Evolutionary conservation across 2,888 invertebrate genomes (phyloP).

Genomic region (Piscicola geometra): DNA sequence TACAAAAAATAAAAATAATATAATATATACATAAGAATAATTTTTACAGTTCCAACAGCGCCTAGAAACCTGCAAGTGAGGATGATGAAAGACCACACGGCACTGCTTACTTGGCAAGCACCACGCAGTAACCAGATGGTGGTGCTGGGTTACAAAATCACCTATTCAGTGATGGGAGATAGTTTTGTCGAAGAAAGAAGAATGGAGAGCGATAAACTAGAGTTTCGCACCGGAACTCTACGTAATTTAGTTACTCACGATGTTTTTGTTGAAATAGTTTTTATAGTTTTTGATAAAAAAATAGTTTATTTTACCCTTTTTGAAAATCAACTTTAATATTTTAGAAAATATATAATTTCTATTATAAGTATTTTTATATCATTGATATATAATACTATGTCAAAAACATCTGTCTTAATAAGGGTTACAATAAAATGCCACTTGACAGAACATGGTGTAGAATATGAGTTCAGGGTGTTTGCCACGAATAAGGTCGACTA

Average conservation of each 20-base stretch:
- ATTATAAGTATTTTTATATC: too few species aligned
- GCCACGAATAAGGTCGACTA: slow-evolving; percentile 90
- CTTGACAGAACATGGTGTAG: slow-evolving; percentile 50
- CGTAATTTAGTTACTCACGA: slow-evolving; percentile 37
- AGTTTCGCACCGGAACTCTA: slow-evolving; percentile 40
- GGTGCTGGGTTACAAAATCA: slow-evolving; percentile 76
- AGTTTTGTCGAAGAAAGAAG: slow-evolving; percentile 41
- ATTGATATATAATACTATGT: too few species aligned
- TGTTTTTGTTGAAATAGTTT: not conserved
- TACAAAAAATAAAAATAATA: too few species aligned
- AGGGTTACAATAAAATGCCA: too few species aligned
- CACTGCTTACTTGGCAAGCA: slow-evolving; percentile 84
- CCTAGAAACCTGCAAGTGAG: slow-evolving; percentile 60
- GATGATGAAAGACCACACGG: slow-evolving; percentile 78
- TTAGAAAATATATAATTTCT: too few species aligned
- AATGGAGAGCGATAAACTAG: slow-evolving; percentile 39
- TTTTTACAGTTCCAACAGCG: slow-evolving; percentile 54
- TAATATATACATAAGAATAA: too few species aligned
- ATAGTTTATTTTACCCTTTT: not conserved
- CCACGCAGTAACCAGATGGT: slow-evolving; percentile 85
- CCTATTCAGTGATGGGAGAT: slow-evolving; percentile 81
- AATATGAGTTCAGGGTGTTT: slow-evolving; percentile 90
- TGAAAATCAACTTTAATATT: too few species aligned
- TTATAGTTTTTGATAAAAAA: not conserved
- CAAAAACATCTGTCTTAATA: too few species aligned